Percentiles rank a stretch among this genome's conserved stretches.
Conservation (phyloP, 2,113 vertebrate genomes). For the Herpetotheres cachinnans region DNA sequence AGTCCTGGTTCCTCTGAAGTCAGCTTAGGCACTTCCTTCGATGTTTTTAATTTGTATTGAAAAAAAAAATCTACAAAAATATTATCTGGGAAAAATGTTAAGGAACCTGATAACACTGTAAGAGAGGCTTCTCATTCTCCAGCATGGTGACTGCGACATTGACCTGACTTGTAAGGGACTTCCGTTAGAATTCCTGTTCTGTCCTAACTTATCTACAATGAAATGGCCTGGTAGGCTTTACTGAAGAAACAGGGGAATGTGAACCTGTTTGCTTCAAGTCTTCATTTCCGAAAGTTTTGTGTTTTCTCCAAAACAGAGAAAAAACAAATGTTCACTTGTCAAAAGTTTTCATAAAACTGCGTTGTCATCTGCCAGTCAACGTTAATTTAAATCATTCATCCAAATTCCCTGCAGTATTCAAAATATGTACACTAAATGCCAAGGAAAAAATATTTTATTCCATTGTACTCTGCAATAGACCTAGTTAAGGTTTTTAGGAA, state of each 20-base stretch:
- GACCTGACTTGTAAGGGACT: background rate
- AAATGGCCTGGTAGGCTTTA: background rate
- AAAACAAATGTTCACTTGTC: background rate
- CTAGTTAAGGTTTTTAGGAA: background rate
- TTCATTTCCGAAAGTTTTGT: background rate
- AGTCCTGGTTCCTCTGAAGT: background rate
- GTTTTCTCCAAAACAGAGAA: background rate
- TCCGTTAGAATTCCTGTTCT: background rate
- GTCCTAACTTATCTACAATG: background rate
- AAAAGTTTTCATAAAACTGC: background rate
- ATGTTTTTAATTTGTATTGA: background rate
- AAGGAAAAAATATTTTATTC: slow-evolving; percentile 10
- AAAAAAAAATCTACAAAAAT: background rate
- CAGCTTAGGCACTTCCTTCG: background rate
- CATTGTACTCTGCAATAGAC: background rate
- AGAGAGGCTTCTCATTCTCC: background rate
- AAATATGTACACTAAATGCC: background rate
- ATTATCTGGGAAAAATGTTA: background rate
- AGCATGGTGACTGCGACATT: background rate
- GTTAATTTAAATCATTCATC: slow-evolving; percentile 15
- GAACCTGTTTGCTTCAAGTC: background rate
- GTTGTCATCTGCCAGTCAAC: slow-evolving; percentile 2
- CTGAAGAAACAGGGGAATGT: background rate
- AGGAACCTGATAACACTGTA: background rate
- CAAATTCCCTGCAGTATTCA: background rate